Evolutionary conservation across 2,113 vertebrate species (phyloP).

Genomic region (Hucho hucho): DNA sequence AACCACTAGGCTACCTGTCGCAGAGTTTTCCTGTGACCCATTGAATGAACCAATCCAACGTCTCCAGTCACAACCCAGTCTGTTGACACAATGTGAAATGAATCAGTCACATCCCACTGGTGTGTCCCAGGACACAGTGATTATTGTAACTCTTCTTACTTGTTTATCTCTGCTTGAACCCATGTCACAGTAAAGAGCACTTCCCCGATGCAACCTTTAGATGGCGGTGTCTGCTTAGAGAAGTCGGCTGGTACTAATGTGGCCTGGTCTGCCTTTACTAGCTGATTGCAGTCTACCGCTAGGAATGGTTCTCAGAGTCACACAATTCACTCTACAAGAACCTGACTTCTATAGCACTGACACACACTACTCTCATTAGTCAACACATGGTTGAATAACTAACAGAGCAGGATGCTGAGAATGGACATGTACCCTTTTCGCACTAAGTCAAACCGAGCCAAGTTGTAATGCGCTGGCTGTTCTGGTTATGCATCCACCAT

Average conservation of each 20-base stretch:
- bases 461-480: not conserved
- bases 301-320: not conserved
- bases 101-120: no score
- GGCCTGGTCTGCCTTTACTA: constrained; percentile 21
- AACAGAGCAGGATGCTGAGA: not conserved
- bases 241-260: not conserved
- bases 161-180: no score
- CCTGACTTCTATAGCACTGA: not conserved
- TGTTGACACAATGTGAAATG: not conserved
- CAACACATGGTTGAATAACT: not conserved
- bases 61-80: not conserved
- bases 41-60: no score
- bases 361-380: no score
- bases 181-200: not conserved
- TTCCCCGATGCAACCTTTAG: not conserved
- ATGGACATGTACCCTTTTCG: not conserved
- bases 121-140: no score
- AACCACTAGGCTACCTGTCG: no score
- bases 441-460: no score
- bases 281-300: constrained; percentile 48
- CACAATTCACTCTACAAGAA: not conserved
- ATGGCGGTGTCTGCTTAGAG: not conserved
- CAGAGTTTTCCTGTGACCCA: no score
- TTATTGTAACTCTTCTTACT: no score
- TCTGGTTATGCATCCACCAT: not conserved